Evolutionary conservation across 2,113 vertebrate species (phyloP), one percentile per base, ranked within the genome.

Genomic region (Strix aluco): DNA sequence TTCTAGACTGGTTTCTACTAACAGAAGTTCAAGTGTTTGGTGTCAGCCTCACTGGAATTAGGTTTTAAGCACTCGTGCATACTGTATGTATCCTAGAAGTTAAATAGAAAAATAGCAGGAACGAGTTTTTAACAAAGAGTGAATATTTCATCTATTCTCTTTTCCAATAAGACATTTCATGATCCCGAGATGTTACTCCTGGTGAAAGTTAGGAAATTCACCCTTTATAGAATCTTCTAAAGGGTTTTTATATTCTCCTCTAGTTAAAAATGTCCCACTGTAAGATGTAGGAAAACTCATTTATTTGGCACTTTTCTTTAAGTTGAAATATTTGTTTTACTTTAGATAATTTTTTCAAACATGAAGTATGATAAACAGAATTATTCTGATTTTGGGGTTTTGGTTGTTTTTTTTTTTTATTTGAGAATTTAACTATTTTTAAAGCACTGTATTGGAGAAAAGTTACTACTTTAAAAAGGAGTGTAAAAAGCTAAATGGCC

Each of bases 61-160:
- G 78, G 2, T 62, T 81, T 80, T 30, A 47, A 42, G 65, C 67
- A 14, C 54, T 80, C 5, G 0, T 17, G 36, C 6, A 1, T 13
- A 2, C 34, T n/a, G 9, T 3, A 3, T 1, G 5, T 29, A 40
- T 75, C 52, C n/a, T 11, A 2, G 1, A 5, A 81, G 22, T 22
- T 15, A 25, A 40, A 5, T 0, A 27, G 40, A 13, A 78, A 86
- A 88, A 65, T 4, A 38, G 3, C 59, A 52, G 70, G n/a, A 34
- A 6, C 6, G 14, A 29, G 15, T 51, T 81, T 26, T 38, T 32
- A 54, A 14, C 23, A 11, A 13, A 81, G 12, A 36, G 19, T 6
- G 23, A 75, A 12, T 47, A 22, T 81, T 91, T 93, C 13, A 32
- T 14, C n/a, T 42, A 0, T 63, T 84, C 19, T 5, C 0, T 47